Conservation (phyloP, 53 echinoderm and acorn worm species). For the Pentamera pediparva region DNA sequence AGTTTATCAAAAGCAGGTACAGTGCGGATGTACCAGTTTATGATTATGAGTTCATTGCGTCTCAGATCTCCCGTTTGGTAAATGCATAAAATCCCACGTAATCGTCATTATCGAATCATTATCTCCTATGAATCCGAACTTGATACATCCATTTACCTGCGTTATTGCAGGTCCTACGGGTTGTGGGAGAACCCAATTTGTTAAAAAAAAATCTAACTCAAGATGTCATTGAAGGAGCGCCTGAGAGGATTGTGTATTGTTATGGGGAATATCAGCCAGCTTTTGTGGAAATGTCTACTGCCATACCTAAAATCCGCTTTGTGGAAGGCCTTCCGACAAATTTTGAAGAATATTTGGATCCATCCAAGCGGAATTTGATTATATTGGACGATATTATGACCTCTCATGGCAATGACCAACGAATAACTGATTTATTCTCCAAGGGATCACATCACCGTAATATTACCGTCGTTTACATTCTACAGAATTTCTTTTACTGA, state of each 20-base stretch:
- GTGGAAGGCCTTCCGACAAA: slow-evolving; percentile 11
- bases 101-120: not conserved
- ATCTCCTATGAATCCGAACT: not conserved
- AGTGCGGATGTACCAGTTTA: not conserved
- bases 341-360: not conserved
- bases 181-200: slow-evolving; percentile 38
- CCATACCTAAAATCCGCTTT: slow-evolving; percentile 3
- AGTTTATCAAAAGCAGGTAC: not conserved
- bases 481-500: slow-evolving; percentile 49
- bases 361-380: not conserved
- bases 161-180: slow-evolving; percentile 30
- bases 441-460: slow-evolving; percentile 44
- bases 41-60: not conserved
- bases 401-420: not conserved
- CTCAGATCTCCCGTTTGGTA: not conserved
- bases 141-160: slow-evolving; percentile 27
- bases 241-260: too few relatives aligned
- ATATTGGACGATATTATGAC: slow-evolving; percentile 40
- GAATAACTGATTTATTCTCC: slow-evolving; percentile 32
- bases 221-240: too few relatives aligned
- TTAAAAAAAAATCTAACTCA: not conserved
- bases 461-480: slow-evolving; percentile 37
- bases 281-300: not conserved
- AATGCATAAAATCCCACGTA: not conserved
- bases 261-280: too few relatives aligned